Percentiles rank a stretch among this genome's conserved stretches.
Conservation (phyloP, 92 coral and sea anemone genomes). For the Porites rus region DNA sequence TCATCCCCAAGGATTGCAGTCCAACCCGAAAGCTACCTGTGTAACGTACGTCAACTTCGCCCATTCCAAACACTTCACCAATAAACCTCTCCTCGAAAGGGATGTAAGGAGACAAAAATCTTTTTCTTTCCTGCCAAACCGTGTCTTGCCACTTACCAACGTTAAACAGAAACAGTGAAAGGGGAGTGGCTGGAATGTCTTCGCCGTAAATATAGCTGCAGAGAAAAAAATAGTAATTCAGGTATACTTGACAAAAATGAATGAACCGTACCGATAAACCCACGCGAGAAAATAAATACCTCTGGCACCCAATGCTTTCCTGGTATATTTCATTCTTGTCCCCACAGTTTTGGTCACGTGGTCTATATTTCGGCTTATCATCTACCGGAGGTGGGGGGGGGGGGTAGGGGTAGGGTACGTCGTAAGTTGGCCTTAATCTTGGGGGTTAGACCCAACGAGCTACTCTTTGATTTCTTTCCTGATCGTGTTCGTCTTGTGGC, state of each 20-base stretch:
- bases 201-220: conserved; percentile 11
- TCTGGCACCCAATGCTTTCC: too few relatives aligned
- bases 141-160: conserved; percentile 35
- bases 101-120: conserved; percentile 17
- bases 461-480: too few relatives aligned
- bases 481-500: too few relatives aligned
- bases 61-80: conserved; percentile 31
- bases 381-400: too few relatives aligned
- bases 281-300: too few relatives aligned
- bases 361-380: too few relatives aligned
- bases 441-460: too few relatives aligned
- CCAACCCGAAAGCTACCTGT: conserved; percentile 25
- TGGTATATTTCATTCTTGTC: too few relatives aligned
- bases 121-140: conserved; percentile 22
- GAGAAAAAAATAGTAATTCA: background rate
- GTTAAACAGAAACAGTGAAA: conserved; percentile 21
- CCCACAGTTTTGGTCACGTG: too few relatives aligned
- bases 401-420: too few relatives aligned
- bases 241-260: background rate
- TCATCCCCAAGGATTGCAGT: conserved; percentile 23
- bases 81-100: conserved; percentile 19
- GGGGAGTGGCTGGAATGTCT: background rate
- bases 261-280: too few relatives aligned
- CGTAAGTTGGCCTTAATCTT: too few relatives aligned
- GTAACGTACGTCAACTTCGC: conserved; percentile 22